Conservation (phyloP, 2,113 vertebrate genomes). For the Brachypodius melanocephalos region DNA sequence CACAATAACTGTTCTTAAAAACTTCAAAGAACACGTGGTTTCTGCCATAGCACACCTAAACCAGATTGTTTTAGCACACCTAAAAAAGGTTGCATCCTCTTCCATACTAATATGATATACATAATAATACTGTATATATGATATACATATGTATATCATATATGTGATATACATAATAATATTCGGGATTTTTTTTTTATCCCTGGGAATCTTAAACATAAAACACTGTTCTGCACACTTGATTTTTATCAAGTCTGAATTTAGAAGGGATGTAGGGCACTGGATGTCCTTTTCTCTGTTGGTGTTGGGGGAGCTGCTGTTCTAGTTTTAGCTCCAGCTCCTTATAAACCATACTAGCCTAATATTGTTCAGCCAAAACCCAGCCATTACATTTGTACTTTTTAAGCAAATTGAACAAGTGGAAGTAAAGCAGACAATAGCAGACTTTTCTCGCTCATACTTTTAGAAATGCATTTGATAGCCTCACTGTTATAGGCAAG, state of each 20-base stretch:
- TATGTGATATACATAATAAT: neutral
- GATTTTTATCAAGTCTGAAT: neutral
- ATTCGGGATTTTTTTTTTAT: neutral
- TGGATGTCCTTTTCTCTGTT: neutral
- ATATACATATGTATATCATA: too few species aligned
- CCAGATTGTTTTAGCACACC: neutral
- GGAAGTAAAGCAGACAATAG: neutral
- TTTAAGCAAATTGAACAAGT: neutral
- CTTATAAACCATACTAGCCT: neutral
- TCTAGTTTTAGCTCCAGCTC: neutral
- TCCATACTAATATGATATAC: neutral
- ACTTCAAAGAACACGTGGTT: neutral
- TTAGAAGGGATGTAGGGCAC: neutral
- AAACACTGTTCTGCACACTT: neutral
- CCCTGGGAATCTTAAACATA: neutral
- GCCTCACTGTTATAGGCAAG: neutral
- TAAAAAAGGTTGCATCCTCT: neutral
- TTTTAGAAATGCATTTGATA: neutral
- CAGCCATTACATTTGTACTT: neutral
- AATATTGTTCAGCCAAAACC: neutral
- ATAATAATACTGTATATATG: too few species aligned
- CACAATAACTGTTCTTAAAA: neutral
- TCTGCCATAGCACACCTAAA: neutral
- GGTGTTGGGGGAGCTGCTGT: neutral
- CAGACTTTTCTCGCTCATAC: neutral